Base-by-base conservation (phyloP, 2,797 vertebrate species). In the Phylloscopus collybita region DNA sequence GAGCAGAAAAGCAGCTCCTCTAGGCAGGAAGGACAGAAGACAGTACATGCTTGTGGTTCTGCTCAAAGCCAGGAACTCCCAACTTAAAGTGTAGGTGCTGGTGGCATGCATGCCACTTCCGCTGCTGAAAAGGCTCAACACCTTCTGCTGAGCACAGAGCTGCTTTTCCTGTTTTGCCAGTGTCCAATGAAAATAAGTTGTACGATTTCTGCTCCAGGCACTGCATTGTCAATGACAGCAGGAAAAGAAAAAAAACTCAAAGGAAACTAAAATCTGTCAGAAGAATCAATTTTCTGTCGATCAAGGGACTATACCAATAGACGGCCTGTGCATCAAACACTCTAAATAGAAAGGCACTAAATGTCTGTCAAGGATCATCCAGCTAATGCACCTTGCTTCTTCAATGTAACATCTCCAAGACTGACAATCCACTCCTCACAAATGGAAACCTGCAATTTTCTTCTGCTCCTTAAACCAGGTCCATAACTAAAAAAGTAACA, bases 21-120 rank as follows among this genome's bases (percentile, higher is more conserved):
- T 34, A 84, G 50, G 47, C 82, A 84, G 70, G 80, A 90, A 84
- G 49, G 73, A 59, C 40, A 86, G 59, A 69, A 32, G 47, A 91
- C 8, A 90, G 54, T 15, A 80, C 45, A 11, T 40, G 36, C n/a
- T 57, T 70, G 49, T 83, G 61, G 61, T 70, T 94, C 73, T 90
- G 73, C 93, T 92, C 59, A 50, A 82, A 85, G 80, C n/a, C 88
- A 96, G 57, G 80, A 94, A 86, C 64, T 95, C 80, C 29, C 71
- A 88, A 13, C 2, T 47, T 49, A 13, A 74, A 81, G 44, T 29
- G 56, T 5, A 80, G 2, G 10, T 79, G 67, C 40, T 25, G 64
- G 62, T 80, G 83, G 83, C 64, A 93, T 21, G 51, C 62, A 80
- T 88, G 75, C 72, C 91, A 92, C 49, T 90, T 95, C 80, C 40